These are phyloP conservation scores for Porites divaricata DNA, from an alignment of 92 coral and sea anemone species.

Conservation along the genomic window DNA sequence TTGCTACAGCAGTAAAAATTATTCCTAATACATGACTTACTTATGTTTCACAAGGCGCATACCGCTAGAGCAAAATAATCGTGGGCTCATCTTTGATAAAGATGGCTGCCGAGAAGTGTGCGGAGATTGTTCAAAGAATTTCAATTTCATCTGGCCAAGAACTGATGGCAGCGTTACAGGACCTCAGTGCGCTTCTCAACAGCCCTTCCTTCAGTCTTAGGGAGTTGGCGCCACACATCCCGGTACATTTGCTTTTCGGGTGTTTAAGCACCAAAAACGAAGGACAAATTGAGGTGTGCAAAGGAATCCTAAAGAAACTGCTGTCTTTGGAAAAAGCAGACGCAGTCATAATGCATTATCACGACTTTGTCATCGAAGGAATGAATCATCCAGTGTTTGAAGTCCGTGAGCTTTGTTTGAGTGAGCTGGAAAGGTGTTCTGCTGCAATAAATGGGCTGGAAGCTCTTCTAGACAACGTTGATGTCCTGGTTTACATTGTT, in stretches of 20 bases:
- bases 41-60: no score
- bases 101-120: slow-evolving; percentile 85
- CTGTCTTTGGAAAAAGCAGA: slow-evolving; percentile 84
- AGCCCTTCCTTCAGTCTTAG: slow-evolving; percentile 70
- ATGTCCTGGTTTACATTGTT: slow-evolving; percentile 78
- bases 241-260: slow-evolving; percentile 60
- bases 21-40: not conserved
- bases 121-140: slow-evolving; percentile 74
- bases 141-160: slow-evolving; percentile 70
- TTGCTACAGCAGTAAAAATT: no score
- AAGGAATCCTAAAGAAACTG: slow-evolving; percentile 81
- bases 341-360: slow-evolving; percentile 71
- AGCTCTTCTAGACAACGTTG: slow-evolving; percentile 81
- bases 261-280: slow-evolving; percentile 75
- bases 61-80: not conserved
- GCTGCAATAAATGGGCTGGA: slow-evolving; percentile 80
- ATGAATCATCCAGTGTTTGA: slow-evolving; percentile 88
- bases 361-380: slow-evolving; percentile 91
- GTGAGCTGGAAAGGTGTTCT: slow-evolving; percentile 86
- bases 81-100: slow-evolving; percentile 43
- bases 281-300: slow-evolving; percentile 75
- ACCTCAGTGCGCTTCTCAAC: slow-evolving; percentile 69
- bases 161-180: slow-evolving; percentile 52
- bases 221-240: slow-evolving; percentile 70
- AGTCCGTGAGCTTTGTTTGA: slow-evolving; percentile 89